Evolutionary conservation across 64 coral and sea anemone species (phyloP).

Genomic region (Dendrophyllia cribrosa): DNA sequence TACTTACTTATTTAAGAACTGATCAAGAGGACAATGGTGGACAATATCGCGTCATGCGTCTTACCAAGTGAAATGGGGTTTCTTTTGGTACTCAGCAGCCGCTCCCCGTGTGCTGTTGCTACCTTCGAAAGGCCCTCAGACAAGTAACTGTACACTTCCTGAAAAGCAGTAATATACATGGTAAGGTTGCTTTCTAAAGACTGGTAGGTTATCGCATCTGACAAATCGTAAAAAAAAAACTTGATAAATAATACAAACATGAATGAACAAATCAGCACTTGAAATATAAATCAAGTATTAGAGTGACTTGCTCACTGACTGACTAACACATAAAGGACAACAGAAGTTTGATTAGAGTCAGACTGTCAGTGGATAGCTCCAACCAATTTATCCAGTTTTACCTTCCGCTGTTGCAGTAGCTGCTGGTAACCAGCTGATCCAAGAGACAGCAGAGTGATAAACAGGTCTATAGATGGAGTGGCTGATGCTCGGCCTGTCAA

Average conservation of each 20-base stretch:
- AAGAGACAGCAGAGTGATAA: conserved; percentile 93
- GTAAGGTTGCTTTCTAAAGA: no score
- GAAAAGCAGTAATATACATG: conserved; percentile 2
- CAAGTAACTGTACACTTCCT: conserved; percentile 95
- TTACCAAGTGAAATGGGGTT: conserved; percentile 98
- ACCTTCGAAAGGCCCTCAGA: conserved; percentile 88
- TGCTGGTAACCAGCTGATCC: conserved; percentile 90
- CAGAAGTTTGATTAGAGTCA: no score
- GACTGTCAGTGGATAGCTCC: no score
- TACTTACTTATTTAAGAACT: no score
- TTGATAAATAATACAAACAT: no score
- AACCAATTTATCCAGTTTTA: background rate
- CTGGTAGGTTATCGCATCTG: no score
- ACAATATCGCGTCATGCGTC: background rate
- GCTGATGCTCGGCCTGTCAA: conserved; percentile 91
- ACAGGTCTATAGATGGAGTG: conserved; percentile 91
- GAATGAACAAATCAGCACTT: no score
- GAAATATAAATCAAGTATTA: no score
- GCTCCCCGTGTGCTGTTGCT: conserved; percentile 81
- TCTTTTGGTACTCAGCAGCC: conserved; percentile 84
- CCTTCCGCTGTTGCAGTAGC: conserved; percentile 89
- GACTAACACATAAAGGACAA: no score
- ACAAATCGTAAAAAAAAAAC: no score
- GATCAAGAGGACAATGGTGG: no score
- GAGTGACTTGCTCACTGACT: no score